Base-by-base conservation (phyloP, 2,888 invertebrate genomes). In the Nycteola revayana region DNA sequence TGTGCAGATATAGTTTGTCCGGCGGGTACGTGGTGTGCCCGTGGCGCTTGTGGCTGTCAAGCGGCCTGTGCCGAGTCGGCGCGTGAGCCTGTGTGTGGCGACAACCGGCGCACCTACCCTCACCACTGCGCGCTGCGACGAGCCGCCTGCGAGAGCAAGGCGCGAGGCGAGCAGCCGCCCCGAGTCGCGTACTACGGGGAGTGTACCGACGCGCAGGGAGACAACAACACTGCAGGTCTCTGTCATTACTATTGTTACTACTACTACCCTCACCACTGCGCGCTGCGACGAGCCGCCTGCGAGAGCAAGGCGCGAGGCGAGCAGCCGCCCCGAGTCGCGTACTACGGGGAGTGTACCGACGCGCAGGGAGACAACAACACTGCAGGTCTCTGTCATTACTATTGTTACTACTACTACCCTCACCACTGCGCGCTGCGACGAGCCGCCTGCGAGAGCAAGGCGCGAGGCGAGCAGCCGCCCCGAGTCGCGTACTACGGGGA, bases 51-150 rank as follows among this genome's bases (percentile, higher is more conserved):
- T 81, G 91, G 95, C 6, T 97, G 97, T 74, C 94, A 95, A 1
- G 91, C 93, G 32, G 90, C 92, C 46, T 97, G 97, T 81, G 90
- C 91, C 1, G 91, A 89, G 33, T 89, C 88, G 7, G 90, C 90
- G 7, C 88, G 90, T 10, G 94, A 94, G 61, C 93, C 93, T 1
- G 95, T 96, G 9, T 97, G 96, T 74, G 94, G 93, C 25, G 94
- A 92, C 65, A 93, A 94, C 64, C 91, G 92, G 52, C 90, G 91
- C 48, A 95, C 95, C 1, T 97, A 94, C 79, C 82, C 90, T 46
- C 95, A 94, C 76, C 95, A 95, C 76, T 97, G 97, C 70, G 94
- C 95, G 59, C 90, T 97, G 72, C 92, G 93, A 61, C 92, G 92
- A 59, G 92, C 92, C 7, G 93, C 94, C 7, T 97, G 96, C 74